Evolutionary conservation across 2,113 vertebrate genomes (phyloP).

Genomic region (Sus scrofa): DNA sequence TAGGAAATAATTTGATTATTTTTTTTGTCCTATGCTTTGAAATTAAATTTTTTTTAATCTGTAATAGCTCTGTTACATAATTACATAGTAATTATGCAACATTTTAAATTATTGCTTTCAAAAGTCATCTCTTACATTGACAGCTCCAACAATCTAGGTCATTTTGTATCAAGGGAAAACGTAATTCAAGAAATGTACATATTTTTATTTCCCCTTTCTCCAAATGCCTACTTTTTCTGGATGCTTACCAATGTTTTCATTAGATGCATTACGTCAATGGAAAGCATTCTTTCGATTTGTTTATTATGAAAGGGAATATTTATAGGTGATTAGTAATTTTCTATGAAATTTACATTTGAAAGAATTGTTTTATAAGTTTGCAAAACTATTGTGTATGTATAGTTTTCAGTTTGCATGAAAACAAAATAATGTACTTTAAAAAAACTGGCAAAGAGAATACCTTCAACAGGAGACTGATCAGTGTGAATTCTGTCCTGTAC

Average conservation of each 20-base stretch:
- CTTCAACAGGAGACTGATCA: background rate
- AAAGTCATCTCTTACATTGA: background rate
- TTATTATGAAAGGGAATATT: background rate
- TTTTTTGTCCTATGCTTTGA: background rate
- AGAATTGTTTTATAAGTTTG: background rate
- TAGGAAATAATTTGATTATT: background rate
- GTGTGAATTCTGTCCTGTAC: background rate
- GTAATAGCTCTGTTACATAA: background rate
- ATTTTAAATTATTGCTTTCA: conserved; percentile 43
- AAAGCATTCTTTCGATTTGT: background rate
- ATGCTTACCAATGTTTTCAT: background rate
- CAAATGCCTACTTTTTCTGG: background rate
- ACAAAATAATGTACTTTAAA: background rate
- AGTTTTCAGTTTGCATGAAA: conserved; percentile 13
- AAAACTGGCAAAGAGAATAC: background rate
- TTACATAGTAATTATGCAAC: background rate
- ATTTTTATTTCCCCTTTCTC: background rate
- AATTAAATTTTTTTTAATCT: background rate
- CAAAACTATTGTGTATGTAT: background rate
- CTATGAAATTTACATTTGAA: conserved; percentile 45
- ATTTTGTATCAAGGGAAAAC: background rate
- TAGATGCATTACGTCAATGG: background rate
- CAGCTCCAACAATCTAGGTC: background rate
- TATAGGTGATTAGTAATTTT: background rate
- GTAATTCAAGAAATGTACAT: background rate